Percentiles rank a stretch among this genome's conserved stretches.
Conservation (phyloP, 2,888 invertebrate genomes). For the Phalera bucephala region DNA sequence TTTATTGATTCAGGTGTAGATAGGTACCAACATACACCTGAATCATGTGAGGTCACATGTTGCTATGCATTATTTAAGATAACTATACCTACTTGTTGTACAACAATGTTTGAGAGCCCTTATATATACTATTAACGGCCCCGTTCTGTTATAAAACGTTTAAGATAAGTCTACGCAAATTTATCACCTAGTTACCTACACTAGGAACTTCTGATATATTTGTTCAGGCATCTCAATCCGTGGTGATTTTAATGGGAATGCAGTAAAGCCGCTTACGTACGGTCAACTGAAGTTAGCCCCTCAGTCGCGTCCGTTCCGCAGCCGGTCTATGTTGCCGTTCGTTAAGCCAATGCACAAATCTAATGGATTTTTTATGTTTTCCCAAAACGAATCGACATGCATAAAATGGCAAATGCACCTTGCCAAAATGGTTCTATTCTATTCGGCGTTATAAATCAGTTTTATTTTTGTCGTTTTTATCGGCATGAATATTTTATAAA, state of each 20-base stretch:
- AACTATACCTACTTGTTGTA: too few species aligned
- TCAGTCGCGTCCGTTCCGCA: slow-evolving; percentile 17
- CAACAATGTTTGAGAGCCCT: too few species aligned
- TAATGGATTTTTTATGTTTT: slow-evolving; percentile 73
- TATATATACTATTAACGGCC: too few species aligned
- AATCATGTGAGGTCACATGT: too few species aligned
- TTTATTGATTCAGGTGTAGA: too few species aligned
- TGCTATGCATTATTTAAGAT: too few species aligned
- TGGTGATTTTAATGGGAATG: slow-evolving; percentile 14
- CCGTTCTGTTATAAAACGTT: too few species aligned
- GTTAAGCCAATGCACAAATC: slow-evolving; percentile 64
- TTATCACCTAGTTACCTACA: too few species aligned
- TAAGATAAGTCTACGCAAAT: too few species aligned
- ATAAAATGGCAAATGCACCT: slow-evolving; percentile 60
- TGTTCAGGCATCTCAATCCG: too few species aligned
- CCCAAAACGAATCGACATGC: slow-evolving; percentile 55
- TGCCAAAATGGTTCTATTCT: slow-evolving; percentile 54
- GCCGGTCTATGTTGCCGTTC: slow-evolving; percentile 31
- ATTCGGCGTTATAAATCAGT: slow-evolving; percentile 37
- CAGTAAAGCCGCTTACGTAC: slow-evolving; percentile 64
- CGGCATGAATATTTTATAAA: slow-evolving; percentile 14
- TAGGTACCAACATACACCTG: too few species aligned
- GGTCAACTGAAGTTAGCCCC: slow-evolving; percentile 46
- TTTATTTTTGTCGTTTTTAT: slow-evolving; percentile 46
- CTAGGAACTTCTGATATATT: too few species aligned